Percentiles rank a stretch among this genome's conserved stretches.
Conservation (phyloP, 2,113 vertebrate species). For the Sporophila hypoxantha region DNA sequence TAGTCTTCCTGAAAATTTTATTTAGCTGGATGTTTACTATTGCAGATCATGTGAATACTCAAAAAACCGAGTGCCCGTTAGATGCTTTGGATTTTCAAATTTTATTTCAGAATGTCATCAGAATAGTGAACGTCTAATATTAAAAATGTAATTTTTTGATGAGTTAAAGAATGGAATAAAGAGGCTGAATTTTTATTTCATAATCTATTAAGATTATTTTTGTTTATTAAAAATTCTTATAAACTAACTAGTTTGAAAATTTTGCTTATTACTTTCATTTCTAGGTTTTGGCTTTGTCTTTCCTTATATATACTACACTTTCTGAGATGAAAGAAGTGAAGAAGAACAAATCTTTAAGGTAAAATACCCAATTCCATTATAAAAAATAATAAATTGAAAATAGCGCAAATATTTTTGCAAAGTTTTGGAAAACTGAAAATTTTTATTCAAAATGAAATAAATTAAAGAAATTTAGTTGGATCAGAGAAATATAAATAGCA, state of each 20-base stretch:
- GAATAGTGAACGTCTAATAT: background rate
- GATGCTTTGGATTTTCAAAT: background rate
- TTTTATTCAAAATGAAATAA: background rate
- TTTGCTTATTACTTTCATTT: background rate
- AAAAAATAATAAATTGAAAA: background rate
- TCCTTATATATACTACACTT: background rate
- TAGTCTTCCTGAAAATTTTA: background rate
- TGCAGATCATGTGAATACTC: background rate
- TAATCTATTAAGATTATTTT: background rate
- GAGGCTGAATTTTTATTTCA: background rate
- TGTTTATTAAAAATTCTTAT: background rate
- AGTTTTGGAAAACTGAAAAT: background rate
- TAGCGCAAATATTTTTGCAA: background rate
- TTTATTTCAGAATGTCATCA: background rate
- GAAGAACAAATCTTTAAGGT: background rate
- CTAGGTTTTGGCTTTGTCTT: background rate
- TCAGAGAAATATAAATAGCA: background rate
- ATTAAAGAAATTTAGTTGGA: background rate
- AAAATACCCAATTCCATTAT: background rate
- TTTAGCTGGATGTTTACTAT: background rate
- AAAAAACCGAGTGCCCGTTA: rapidly evolving
- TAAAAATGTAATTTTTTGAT: background rate
- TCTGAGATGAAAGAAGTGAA: background rate
- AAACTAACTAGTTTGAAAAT: background rate
- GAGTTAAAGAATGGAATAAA: background rate